Percentiles rank a stretch among this genome's conserved stretches.
phyloP scores from a whole-genome alignment of 2,888 invertebrate species.

The Aelia acuminata region DNA sequence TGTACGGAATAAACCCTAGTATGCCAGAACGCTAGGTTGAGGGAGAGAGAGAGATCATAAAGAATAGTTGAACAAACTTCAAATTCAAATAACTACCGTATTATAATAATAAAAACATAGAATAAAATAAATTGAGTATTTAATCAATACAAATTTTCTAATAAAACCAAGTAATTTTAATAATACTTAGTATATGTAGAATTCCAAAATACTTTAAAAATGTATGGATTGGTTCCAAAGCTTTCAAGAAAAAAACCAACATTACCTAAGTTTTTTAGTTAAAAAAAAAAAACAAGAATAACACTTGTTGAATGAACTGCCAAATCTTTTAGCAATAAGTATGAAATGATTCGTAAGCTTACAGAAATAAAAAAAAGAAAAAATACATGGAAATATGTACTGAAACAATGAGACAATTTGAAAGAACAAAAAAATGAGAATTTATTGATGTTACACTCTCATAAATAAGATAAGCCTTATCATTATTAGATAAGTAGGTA shows the following conservation, averaged over 20 bases:
- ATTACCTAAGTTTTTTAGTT: neutral
- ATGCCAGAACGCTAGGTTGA: too few species aligned
- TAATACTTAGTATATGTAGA: neutral
- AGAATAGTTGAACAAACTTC: too few species aligned
- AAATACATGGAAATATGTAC: neutral
- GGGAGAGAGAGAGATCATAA: too few species aligned
- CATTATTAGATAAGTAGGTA: neutral
- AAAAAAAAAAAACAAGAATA: neutral
- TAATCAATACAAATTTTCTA: too few species aligned
- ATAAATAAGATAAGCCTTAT: neutral
- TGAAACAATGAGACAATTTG: neutral
- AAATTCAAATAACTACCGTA: too few species aligned
- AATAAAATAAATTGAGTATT: too few species aligned
- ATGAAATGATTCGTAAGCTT: neutral
- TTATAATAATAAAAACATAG: too few species aligned
- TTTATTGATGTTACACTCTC: neutral
- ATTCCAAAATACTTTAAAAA: neutral
- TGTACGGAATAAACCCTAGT: too few species aligned
- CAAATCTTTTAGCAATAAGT: neutral
- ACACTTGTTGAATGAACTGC: neutral
- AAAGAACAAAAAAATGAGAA: neutral
- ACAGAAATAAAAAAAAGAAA: neutral
- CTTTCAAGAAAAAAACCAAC: neutral
- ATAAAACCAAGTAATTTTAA: constrained; percentile 3
- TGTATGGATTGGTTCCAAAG: neutral